Base-by-base conservation (phyloP, 1,140 invertebrate genomes). In the Drosophila pallidifrons region DNA sequence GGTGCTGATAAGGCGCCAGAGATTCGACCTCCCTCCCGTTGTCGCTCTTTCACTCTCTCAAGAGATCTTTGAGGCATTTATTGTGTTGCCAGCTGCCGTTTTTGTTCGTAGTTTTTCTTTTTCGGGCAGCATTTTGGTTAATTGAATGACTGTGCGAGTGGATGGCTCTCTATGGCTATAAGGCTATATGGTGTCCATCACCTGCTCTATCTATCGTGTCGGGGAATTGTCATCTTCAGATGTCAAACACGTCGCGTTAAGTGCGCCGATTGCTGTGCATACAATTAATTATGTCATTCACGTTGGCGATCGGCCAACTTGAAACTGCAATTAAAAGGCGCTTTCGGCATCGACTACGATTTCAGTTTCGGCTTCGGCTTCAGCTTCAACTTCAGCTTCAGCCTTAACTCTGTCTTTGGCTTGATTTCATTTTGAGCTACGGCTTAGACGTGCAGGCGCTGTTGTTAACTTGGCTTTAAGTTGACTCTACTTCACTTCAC, bases 221-320 rank as follows among this genome's bases (percentile, higher is more conserved):
- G 70, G 35, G 51, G 30, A 30, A 75, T 77, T 88, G 83, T 88
- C 83, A 88, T 88, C 83, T 88, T 89, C 85, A 88, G 80, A 69
- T 88, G 85, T 89, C 81, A 79, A 89, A 83, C 75, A 88, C 83
- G 83, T 88, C 83, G 67, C 55, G 74, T 69, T 88, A 89, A 88
- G 83, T 88, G 83, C 79, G 77, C 61, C 70, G 64, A 63, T 74
- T 64, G 68, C 83, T 74, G 67, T 75, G 65, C 89, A 81, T 79
- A 86, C 74, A 77, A 91, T 91, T 91, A 91, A 91, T 91, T 91
- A 91, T 91, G 89, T 91, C 89, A 91, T 90, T 90, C 89, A 91
- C 85, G 89, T 89, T 76, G 75, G 71, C 77, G 61, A 73, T 66
- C 61, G 55, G 38, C 47, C 58, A 55, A 54, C 76, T 71, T 81